Evolutionary conservation across 2,113 vertebrate genomes (phyloP).

Genomic region (Sorex fumeus): DNA sequence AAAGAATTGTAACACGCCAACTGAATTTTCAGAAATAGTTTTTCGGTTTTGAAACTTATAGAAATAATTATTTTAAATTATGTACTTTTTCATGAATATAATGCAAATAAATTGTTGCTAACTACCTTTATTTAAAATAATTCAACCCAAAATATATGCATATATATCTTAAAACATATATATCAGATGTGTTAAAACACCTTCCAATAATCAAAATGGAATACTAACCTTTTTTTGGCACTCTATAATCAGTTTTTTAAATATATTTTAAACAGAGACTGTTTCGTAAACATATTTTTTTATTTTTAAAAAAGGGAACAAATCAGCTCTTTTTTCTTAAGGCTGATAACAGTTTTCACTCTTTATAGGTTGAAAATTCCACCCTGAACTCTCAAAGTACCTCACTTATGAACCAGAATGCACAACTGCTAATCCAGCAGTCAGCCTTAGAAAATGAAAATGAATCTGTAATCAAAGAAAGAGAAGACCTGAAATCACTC

Average conservation of each 20-base stretch:
- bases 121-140: conserved; percentile 64
- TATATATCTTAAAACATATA: neutral
- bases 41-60: conserved; percentile 50
- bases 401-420: conserved; percentile 96
- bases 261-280: conserved; percentile 17
- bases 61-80: conserved; percentile 52
- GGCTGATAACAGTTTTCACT: conserved; percentile 46
- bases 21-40: conserved; percentile 27
- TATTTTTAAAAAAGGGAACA: neutral
- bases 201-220: conserved; percentile 57
- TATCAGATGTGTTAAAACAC: neutral
- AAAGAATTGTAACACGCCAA: no score
- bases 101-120: conserved; percentile 15
- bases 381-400: conserved; percentile 95
- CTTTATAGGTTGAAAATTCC: conserved; percentile 95
- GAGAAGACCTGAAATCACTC: conserved; percentile 94
- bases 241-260: conserved; percentile 35
- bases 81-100: neutral
- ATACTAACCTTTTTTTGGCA: conserved; percentile 16
- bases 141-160: neutral
- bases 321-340: conserved; percentile 47
- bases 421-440: conserved; percentile 95
- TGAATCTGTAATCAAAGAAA: conserved; percentile 93
- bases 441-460: conserved; percentile 95
- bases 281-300: conserved; percentile 48